Percentiles rank a stretch among this genome's conserved stretches.
phyloP scores from a whole-genome alignment of 2,113 vertebrate species.

The Sander vitreus region DNA sequence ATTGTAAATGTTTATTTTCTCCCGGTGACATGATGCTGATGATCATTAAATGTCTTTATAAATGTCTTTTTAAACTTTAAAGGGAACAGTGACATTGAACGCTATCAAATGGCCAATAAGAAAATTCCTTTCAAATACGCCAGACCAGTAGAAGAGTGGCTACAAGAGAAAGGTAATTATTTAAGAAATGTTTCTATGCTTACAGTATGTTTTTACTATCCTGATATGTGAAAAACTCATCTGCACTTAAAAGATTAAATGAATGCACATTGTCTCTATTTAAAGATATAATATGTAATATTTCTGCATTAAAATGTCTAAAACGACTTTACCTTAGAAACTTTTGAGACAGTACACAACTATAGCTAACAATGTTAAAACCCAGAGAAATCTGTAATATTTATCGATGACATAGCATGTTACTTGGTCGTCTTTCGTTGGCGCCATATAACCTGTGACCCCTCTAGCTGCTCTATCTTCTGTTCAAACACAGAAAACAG shows the following conservation, averaged over 20 bases:
- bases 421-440: too few species aligned
- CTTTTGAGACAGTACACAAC: too few species aligned
- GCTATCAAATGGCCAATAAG: constrained; percentile 99
- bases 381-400: too few species aligned
- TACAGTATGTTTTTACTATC: constrained; percentile 4
- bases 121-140: constrained; percentile 99
- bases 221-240: constrained; percentile 8
- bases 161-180: constrained; percentile 99
- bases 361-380: too few species aligned
- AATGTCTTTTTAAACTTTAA: constrained; percentile 87
- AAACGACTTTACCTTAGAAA: too few species aligned
- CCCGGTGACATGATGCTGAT: constrained; percentile 48
- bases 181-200: constrained; percentile 25
- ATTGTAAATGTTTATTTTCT: constrained; percentile 39
- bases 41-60: constrained; percentile 72
- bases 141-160: constrained; percentile 98
- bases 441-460: too few species aligned
- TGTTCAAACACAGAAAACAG: too few species aligned
- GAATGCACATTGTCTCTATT: neutral
- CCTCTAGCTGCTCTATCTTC: too few species aligned
- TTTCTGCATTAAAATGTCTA: too few species aligned
- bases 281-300: too few species aligned
- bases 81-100: constrained; percentile 99
- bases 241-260: neutral
- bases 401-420: too few species aligned